Evolutionary conservation across 2,888 invertebrate genomes (phyloP), one percentile per base, ranked within the genome.

Genomic region (Hermaeophaga mercurialis): DNA sequence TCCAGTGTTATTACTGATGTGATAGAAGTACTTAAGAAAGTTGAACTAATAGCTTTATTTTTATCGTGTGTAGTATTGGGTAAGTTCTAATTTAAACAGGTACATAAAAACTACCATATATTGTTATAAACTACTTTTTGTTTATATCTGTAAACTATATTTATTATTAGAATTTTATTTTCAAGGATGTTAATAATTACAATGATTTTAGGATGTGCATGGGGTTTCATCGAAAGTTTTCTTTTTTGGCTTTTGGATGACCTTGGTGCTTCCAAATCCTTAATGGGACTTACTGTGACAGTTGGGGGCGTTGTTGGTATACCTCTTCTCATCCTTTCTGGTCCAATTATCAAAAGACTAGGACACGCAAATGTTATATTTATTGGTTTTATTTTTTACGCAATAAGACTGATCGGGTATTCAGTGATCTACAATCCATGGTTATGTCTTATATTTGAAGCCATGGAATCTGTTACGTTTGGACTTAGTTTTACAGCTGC

Each of bases 161-260:
- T n/a, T n/a, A n/a, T n/a, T n/a, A n/a, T n/a, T n/a, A n/a, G n/a
- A n/a, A n/a, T n/a, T n/a, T n/a, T n/a, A n/a, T n/a, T n/a, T n/a
- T n/a, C n/a, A n/a, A n/a, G n/a, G n/a, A n/a, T n/a, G n/a, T n/a
- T n/a, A n/a, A n/a, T n/a, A n/a, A n/a, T n/a, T 22, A 22, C 3
- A 22, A 22, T 31, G 3, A 9, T 78, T 75, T 7, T 75, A 90
- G 90, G 90, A 24, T 87, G 86, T 15, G 87, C 88, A n/a, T 90
- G 89, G 89, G 90, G 90, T 28, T 90, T 88, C 77, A 85, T 91
- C 65, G 90, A 91, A 76, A 90, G 88, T 65, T 91, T 90, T 78
- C 80, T 90, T 19, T 90, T 90, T 76, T 90, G 90, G 88, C 79
- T 90, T 58, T 81, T 90, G 22, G 88, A 91, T 74, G 89, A 90